Percentiles rank a stretch among this genome's conserved stretches.
These are phyloP conservation scores for Cuniculus paca DNA, from an alignment of 2,797 vertebrate species.

Conservation along the genomic window DNA sequence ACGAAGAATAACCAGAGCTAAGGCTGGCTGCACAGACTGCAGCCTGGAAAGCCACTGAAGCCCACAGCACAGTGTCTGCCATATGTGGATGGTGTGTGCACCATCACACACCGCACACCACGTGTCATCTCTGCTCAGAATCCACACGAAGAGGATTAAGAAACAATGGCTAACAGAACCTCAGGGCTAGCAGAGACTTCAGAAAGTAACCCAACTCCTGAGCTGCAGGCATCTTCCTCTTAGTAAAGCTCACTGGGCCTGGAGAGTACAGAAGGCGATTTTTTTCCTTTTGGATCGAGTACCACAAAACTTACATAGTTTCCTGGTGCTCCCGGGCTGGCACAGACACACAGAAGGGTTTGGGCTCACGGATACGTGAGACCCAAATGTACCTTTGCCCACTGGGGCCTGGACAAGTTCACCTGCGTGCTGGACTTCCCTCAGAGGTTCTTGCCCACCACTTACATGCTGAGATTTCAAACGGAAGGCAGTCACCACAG, in stretches of 20 bases:
- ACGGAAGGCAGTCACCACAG: neutral
- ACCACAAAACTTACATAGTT: neutral
- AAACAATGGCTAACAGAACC: neutral
- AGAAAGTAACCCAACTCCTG: neutral
- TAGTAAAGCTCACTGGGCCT: neutral
- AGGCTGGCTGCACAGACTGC: neutral
- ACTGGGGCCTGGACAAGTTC: neutral
- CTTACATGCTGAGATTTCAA: neutral
- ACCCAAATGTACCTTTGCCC: neutral
- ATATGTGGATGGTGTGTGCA: neutral
- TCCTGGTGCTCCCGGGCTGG: neutral
- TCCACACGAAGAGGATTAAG: neutral
- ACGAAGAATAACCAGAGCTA: neutral
- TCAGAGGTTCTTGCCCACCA: neutral
- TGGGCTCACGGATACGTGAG: neutral
- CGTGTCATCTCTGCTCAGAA: neutral
- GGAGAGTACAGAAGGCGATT: neutral
- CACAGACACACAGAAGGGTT: neutral
- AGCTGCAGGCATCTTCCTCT: neutral
- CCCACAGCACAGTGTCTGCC: neutral
- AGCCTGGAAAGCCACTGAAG: neutral
- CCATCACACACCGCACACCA: neutral
- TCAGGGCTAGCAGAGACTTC: neutral
- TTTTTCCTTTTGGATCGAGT: neutral
- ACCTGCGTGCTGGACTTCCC: neutral